Evolutionary conservation across 2,888 invertebrate genomes (phyloP).

Genomic region (Eumacrocentrus americanus): DNA sequence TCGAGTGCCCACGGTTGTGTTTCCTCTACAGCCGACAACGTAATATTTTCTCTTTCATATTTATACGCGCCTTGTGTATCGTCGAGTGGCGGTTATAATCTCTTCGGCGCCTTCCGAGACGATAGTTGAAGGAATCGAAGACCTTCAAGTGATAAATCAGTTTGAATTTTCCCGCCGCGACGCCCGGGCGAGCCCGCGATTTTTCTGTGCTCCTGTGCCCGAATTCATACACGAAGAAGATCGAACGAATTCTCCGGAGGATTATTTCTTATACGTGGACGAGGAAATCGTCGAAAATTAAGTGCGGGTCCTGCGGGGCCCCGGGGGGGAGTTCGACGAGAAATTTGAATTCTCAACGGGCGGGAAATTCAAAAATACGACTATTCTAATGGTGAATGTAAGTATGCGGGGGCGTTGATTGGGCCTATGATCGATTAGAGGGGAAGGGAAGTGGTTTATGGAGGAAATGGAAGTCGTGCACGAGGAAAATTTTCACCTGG

Average conservation of each 20-base stretch:
- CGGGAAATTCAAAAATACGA: neutral
- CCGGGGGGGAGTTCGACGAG: slow-evolving; percentile 26
- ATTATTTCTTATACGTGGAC: neutral
- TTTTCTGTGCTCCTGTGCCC: neutral
- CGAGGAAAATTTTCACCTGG: slow-evolving; percentile 27
- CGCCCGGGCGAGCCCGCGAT: neutral
- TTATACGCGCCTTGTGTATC: neutral
- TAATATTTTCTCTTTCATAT: neutral
- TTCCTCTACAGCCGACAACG: neutral
- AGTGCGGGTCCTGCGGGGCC: slow-evolving; percentile 37
- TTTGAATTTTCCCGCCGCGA: neutral
- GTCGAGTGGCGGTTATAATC: too few species aligned
- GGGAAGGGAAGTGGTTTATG: neutral
- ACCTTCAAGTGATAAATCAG: neutral
- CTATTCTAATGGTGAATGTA: slow-evolving; percentile 25
- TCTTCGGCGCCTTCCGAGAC: neutral
- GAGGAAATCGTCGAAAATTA: neutral
- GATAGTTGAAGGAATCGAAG: neutral
- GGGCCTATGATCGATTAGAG: too few species aligned
- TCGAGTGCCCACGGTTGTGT: slow-evolving; percentile 26
- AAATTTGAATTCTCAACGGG: neutral
- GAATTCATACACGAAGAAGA: neutral
- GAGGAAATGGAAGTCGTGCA: neutral
- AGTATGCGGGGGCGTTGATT: too few species aligned
- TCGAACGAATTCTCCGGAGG: neutral